Base-by-base conservation (phyloP, 2,797 vertebrate species). In the Sebastes aleutianus region DNA sequence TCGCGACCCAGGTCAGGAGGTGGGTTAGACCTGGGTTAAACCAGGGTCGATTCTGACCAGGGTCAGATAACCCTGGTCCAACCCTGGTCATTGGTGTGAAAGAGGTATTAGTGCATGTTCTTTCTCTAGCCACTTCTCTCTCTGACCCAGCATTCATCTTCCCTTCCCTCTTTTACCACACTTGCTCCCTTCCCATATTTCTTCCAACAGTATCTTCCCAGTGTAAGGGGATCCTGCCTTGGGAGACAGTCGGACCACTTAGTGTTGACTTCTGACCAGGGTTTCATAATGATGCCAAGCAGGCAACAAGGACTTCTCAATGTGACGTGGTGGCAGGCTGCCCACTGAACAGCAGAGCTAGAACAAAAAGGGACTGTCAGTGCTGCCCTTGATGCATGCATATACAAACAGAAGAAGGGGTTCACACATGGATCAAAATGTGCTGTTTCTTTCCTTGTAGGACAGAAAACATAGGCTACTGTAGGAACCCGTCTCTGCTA, bases 211-310 rank as follows among this genome's bases (percentile, higher is more conserved):
- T 77, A 88, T 90, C 84, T 86, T 92, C 85, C 87, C 90, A 91
- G 85, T 70, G 92, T 88, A 93, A 94, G 84, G 62, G 71, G 90
- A 93, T 91, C 88, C 84, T 83, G 89, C 87, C 90, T 85, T 82
- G 74, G 74, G 91, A 92, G 92, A 92, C 91, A 85, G 85, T 83
- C 66, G n/a, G 80, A 88, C 89, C 92, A 93, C 92, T 95, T 93
- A 93, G 90, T 54, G 80, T 77, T 89, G 92, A 93, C 93, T 94
- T 91, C 84, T 78, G 75, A 88, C 88, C 81, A 85, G 79, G 74
- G 85, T 82, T 83, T 80, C 75, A 58, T 68, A 88, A 72, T 76
- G 83, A 84, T 91, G 93, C 92, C 94, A 93, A 84, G 76, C 76
- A 50, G 84, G 82, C 86, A 92, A 92, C 89, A 89, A 92, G 92